Percentiles rank a stretch among this genome's conserved stretches.
These are phyloP conservation scores for Cecropterus lyciades DNA, from an alignment of 1,140 invertebrate genomes.

Conservation along the genomic window DNA sequence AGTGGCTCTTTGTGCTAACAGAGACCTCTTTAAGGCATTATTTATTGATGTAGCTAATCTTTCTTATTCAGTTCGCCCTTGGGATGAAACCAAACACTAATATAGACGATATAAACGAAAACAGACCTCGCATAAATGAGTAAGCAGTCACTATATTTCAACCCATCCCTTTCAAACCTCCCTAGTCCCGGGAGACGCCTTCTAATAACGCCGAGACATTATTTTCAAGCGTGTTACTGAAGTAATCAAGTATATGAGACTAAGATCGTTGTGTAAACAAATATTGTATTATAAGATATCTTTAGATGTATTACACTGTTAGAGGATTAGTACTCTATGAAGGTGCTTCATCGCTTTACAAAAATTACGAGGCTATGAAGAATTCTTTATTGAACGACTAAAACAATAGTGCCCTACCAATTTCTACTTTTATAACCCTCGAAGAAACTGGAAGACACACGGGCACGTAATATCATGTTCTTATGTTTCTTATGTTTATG, in stretches of 20 bases:
- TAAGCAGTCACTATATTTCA: constrained; percentile 32
- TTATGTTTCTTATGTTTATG: too few species aligned
- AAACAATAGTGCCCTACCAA: too few species aligned
- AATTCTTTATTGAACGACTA: too few species aligned
- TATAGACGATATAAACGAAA: constrained; percentile 20
- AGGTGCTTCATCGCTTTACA: too few species aligned
- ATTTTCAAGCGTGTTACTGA: constrained; percentile 18
- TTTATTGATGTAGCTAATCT: constrained; percentile 5
- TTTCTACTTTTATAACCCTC: too few species aligned
- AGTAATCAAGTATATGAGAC: constrained; percentile 7
- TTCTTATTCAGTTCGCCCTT: constrained; percentile 22
- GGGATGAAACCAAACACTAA: constrained; percentile 18
- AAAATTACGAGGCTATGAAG: too few species aligned
- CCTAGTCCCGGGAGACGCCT: constrained; percentile 6
- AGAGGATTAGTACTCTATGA: too few species aligned
- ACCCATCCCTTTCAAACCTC: constrained; percentile 28
- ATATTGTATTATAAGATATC: too few species aligned
- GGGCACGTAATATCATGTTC: too few species aligned
- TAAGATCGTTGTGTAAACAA: neutral
- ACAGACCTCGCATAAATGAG: constrained; percentile 29
- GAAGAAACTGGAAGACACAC: too few species aligned
- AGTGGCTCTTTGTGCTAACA: neutral
- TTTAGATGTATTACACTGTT: too few species aligned
- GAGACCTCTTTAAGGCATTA: neutral
- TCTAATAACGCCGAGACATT: constrained; percentile 30